Conservation (phyloP, 1,140 invertebrate species). For the Eubasilissa regina region DNA sequence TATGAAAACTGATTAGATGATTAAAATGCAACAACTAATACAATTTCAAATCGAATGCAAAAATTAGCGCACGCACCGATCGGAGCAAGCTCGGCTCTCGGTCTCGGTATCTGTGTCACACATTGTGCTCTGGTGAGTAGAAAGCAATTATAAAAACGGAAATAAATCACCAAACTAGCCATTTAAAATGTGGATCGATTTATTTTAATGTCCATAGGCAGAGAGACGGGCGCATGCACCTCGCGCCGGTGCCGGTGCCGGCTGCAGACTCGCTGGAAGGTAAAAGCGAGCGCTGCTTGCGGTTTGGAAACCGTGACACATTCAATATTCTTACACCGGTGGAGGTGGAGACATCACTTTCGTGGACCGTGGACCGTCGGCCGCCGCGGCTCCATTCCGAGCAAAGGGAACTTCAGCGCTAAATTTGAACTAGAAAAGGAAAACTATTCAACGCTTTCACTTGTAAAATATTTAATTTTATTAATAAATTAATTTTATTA, state of each 20-base stretch:
- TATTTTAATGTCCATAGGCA: neutral
- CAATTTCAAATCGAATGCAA: too few species aligned
- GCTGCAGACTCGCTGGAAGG: neutral
- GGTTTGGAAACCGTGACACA: constrained; percentile 12
- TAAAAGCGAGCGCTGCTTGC: neutral
- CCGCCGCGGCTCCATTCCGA: too few species aligned
- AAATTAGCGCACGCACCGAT: too few species aligned
- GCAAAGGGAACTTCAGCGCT: too few species aligned
- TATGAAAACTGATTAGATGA: too few species aligned
- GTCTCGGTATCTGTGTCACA: too few species aligned
- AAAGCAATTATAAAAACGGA: neutral
- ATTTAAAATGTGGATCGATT: neutral
- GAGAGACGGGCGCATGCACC: neutral
- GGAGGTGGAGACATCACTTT: neutral
- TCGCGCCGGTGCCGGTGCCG: neutral
- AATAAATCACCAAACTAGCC: neutral
- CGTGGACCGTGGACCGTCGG: neutral
- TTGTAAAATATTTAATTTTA: too few species aligned
- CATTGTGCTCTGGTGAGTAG: neutral
- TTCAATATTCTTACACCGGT: neutral
- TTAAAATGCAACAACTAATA: too few species aligned
- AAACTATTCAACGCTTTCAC: too few species aligned
- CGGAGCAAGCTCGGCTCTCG: too few species aligned
- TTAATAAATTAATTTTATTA: too few species aligned
- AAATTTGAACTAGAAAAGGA: too few species aligned